These are phyloP conservation scores for Parapsyche elsis DNA, from an alignment of 1,140 invertebrate species.

Conservation along the genomic window DNA sequence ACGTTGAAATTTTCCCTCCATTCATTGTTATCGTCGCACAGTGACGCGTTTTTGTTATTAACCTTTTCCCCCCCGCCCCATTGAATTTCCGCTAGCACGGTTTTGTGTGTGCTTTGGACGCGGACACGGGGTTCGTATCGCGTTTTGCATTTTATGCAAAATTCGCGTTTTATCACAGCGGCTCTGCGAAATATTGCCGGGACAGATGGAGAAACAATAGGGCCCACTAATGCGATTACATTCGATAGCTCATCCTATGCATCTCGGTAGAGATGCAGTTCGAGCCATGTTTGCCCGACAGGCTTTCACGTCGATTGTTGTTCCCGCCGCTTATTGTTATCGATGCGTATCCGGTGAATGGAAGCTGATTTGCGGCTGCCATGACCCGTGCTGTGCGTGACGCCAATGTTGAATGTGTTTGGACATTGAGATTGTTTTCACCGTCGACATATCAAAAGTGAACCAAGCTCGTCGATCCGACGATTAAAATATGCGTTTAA, in stretches of 20 bases:
- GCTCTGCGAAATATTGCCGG: constrained; percentile 3
- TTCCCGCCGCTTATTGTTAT: neutral
- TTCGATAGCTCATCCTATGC: neutral
- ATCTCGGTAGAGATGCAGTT: neutral
- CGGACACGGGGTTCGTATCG: neutral
- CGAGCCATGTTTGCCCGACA: neutral
- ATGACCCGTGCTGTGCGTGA: neutral
- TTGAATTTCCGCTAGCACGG: no score
- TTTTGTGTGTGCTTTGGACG: no score
- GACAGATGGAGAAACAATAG: constrained; percentile 22
- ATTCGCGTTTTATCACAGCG: neutral
- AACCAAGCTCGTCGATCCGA: no score
- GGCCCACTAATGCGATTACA: constrained; percentile 1
- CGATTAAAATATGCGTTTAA: no score
- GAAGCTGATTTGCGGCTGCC: neutral
- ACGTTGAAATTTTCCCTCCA: no score
- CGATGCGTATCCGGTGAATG: neutral
- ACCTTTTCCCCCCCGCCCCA: no score
- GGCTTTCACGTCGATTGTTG: constrained; percentile 2
- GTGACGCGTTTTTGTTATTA: no score
- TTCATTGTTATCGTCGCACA: no score
- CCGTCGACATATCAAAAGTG: neutral
- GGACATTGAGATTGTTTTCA: neutral
- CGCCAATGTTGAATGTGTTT: neutral
- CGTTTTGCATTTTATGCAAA: constrained; percentile 24